phyloP scores from a whole-genome alignment of 92 coral and sea anemone species.

The Porites evermanni region DNA sequence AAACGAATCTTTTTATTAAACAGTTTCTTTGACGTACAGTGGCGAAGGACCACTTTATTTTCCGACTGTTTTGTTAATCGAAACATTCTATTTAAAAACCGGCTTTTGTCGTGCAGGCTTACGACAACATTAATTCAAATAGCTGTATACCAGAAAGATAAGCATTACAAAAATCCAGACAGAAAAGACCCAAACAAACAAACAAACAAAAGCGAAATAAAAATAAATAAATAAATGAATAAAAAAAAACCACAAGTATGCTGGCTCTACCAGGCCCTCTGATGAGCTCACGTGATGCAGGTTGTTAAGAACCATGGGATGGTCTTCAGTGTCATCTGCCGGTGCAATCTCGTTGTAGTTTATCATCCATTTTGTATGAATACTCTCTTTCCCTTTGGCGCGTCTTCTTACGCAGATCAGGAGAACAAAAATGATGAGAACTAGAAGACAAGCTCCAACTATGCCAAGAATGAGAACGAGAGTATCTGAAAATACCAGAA shows the following conservation, averaged over 20 bases:
- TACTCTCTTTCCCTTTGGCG: slow-evolving; percentile 40
- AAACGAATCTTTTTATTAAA: too few species aligned
- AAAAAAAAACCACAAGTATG: not conserved
- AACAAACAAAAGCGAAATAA: too few species aligned
- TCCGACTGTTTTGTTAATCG: too few species aligned
- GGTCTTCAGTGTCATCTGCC: slow-evolving; percentile 51
- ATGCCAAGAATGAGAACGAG: slow-evolving; percentile 61
- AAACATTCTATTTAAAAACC: too few species aligned
- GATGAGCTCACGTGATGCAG: slow-evolving; percentile 1
- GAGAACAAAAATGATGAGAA: slow-evolving; percentile 27
- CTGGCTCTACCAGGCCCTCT: not conserved
- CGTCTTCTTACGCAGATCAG: slow-evolving; percentile 56
- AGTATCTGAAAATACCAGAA: slow-evolving; percentile 29
- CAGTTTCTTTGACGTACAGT: too few species aligned
- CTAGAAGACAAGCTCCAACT: slow-evolving; percentile 48
- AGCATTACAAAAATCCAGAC: too few species aligned
- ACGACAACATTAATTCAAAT: too few species aligned
- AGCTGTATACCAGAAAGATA: too few species aligned
- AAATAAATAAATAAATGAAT: too few species aligned
- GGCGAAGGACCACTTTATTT: too few species aligned
- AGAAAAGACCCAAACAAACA: too few species aligned
- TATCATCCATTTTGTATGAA: slow-evolving; percentile 71
- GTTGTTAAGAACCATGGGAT: slow-evolving; percentile 5
- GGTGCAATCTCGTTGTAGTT: slow-evolving; percentile 57
- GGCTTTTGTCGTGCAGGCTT: too few species aligned